Percentiles rank a stretch among this genome's conserved stretches.
phyloP scores from a whole-genome alignment of 2,888 invertebrate genomes.

The Halictus ligatus region DNA sequence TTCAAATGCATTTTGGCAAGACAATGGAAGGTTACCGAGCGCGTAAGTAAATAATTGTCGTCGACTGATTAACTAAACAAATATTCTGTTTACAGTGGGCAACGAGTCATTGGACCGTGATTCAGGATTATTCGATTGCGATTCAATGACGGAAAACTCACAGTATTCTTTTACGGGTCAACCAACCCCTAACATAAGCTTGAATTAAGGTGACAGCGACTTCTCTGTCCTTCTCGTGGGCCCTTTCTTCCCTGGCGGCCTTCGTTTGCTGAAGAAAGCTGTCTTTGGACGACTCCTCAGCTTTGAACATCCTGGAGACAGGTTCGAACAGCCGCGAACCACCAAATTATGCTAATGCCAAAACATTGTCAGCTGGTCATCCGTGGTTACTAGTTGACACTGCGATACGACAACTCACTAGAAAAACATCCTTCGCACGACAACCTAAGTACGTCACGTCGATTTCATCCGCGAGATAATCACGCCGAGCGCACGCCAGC shows the following conservation, averaged over 20 bases:
- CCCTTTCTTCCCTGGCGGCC: slow-evolving; percentile 95
- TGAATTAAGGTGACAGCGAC: slow-evolving; percentile 91
- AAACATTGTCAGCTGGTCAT: slow-evolving; percentile 77
- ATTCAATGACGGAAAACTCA: slow-evolving; percentile 83
- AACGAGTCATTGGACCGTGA: not conserved
- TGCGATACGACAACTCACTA: slow-evolving; percentile 55
- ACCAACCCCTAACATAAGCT: slow-evolving; percentile 90
- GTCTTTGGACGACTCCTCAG: slow-evolving; percentile 89
- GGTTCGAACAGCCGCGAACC: slow-evolving; percentile 54
- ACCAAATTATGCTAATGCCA: slow-evolving; percentile 69
- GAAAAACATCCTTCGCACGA: slow-evolving; percentile 55
- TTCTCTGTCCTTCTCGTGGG: slow-evolving; percentile 92
- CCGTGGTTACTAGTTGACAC: slow-evolving; percentile 59
- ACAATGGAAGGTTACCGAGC: slow-evolving; percentile 20
- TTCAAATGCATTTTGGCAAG: not conserved
- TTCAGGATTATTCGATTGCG: not conserved
- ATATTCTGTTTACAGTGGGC: not conserved
- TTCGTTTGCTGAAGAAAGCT: slow-evolving; percentile 95
- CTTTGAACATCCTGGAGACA: slow-evolving; percentile 86
- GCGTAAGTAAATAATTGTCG: slow-evolving; percentile 48
- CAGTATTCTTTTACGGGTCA: slow-evolving; percentile 89
- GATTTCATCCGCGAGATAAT: slow-evolving; percentile 41
- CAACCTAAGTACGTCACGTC: slow-evolving; percentile 25
- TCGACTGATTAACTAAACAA: slow-evolving; percentile 3
- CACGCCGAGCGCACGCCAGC: slow-evolving; percentile 45